phyloP scores from a whole-genome alignment of 2,113 vertebrate genomes.

The Ceyx melanurus region DNA sequence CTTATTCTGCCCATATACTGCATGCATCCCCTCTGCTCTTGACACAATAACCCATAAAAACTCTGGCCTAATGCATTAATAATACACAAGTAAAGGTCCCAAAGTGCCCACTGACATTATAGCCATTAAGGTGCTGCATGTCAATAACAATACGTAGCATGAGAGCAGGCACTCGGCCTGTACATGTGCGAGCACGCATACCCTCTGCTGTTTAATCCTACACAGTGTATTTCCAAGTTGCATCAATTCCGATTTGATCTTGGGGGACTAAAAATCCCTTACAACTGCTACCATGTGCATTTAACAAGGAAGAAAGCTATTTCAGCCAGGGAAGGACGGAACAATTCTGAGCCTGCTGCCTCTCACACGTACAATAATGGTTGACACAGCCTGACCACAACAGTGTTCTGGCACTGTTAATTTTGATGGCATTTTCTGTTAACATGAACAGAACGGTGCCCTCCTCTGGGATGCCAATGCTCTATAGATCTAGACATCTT shows the following conservation, averaged over 20 bases:
- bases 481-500: neutral
- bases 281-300: neutral
- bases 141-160: constrained; percentile 44
- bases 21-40: constrained; percentile 20
- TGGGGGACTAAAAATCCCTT: constrained; percentile 31
- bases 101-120: constrained; percentile 66
- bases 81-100: constrained; percentile 53
- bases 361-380: neutral
- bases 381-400: constrained; percentile 37
- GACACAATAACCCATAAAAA: constrained; percentile 59
- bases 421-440: constrained; percentile 27
- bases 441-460: neutral
- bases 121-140: constrained; percentile 57
- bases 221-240: neutral
- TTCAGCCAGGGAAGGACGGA: neutral
- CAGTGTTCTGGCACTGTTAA: neutral
- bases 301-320: neutral
- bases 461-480: neutral
- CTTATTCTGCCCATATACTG: neutral
- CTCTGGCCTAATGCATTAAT: constrained; percentile 60
- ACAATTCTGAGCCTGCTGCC: neutral
- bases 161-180: constrained; percentile 26
- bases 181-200: neutral
- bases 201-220: constrained; percentile 48
- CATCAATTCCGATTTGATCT: constrained; percentile 25